Conservation (phyloP, 2,888 invertebrate genomes). For the Drosophila recens region DNA sequence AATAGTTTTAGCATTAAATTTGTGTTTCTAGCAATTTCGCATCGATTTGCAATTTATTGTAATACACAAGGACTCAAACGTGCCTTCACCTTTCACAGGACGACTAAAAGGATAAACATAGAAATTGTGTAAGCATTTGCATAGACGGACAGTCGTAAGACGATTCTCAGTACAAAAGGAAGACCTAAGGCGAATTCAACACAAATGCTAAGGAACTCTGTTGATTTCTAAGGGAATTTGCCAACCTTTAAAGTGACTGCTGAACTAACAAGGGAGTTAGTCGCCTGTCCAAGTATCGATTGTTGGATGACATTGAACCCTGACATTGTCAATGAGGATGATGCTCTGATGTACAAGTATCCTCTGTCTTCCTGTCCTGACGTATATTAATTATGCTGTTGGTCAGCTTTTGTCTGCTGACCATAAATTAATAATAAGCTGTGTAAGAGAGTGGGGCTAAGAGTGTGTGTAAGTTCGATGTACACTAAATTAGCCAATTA, state of each 20-base stretch:
- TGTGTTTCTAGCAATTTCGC: background rate
- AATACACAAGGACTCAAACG: slow-evolving; percentile 5
- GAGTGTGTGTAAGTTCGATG: slow-evolving; percentile 50
- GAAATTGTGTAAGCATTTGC: slow-evolving; percentile 1
- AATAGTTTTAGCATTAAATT: background rate
- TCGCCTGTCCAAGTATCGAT: slow-evolving; percentile 30
- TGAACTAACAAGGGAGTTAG: slow-evolving; percentile 7
- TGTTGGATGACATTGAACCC: slow-evolving; percentile 64
- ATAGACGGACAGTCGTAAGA: background rate
- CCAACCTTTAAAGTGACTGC: slow-evolving; percentile 16
- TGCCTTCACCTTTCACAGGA: slow-evolving; percentile 23
- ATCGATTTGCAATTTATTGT: slow-evolving; percentile 15
- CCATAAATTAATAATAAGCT: slow-evolving; percentile 65
- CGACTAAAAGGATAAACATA: slow-evolving; percentile 10
- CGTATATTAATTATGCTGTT: slow-evolving; percentile 63
- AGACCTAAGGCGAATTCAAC: background rate
- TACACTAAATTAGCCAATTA: slow-evolving; percentile 61
- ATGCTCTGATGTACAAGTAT: slow-evolving; percentile 12
- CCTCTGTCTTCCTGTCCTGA: slow-evolving; percentile 26
- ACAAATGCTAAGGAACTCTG: slow-evolving; percentile 9
- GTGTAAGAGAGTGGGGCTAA: background rate
- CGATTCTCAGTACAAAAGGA: slow-evolving; percentile 1
- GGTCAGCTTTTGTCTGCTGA: slow-evolving; percentile 56
- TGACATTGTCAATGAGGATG: slow-evolving; percentile 29
- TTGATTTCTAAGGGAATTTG: slow-evolving; percentile 9